Evolutionary conservation across 2,888 invertebrate genomes (phyloP), one percentile per base, ranked within the genome.

Genomic region (Melanophora roralis): DNA sequence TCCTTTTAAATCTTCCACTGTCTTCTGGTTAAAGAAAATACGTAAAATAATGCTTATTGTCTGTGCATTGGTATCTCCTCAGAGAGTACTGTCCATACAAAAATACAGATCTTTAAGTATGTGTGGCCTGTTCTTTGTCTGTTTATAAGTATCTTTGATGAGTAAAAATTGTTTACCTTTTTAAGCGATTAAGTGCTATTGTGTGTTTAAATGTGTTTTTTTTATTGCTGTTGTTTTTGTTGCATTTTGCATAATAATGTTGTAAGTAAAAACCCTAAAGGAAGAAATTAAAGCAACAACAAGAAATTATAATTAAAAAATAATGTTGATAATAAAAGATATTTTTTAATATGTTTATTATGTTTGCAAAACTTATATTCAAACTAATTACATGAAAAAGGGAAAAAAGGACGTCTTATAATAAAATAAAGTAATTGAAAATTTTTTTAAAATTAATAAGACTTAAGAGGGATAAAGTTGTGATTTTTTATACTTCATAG

Each of bases 131-230:
- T n/a, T 53, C 0, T 64, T 64, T 64, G 78, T 43, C 60, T 43
- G 45, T 49, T 23, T 68, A 43, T 64, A 76, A 80, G 80, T 80
- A 72, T 79, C 75, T 80, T 80, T 80, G 80, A 72, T 72, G 75
- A 80, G 80, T 72, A 68, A 76, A 76, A 80, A 80, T 80, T 80
- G 75, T 80, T 80, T 80, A 80, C 80, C 79, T 80, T 80, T 80
- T 80, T 80, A 80, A 80, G 80, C 80, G 80, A 80, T 80, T 80
- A 80, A 80, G 67, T 76, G 80, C 62, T 80, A 76, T 80, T 75
- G 79, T 72, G 36, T 74, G 12, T 32, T 8, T 34, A 16, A 34
- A 32, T 49, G 12, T 59, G 65, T 40, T 49, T 57, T 57, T 64
- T 65, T 23, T 38, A 27, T n/a, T 57, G 55, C n/a, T n/a, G n/a